These are phyloP conservation scores for Osmerus mordax DNA, from an alignment of 2,113 vertebrate species.

Conservation along the genomic window DNA sequence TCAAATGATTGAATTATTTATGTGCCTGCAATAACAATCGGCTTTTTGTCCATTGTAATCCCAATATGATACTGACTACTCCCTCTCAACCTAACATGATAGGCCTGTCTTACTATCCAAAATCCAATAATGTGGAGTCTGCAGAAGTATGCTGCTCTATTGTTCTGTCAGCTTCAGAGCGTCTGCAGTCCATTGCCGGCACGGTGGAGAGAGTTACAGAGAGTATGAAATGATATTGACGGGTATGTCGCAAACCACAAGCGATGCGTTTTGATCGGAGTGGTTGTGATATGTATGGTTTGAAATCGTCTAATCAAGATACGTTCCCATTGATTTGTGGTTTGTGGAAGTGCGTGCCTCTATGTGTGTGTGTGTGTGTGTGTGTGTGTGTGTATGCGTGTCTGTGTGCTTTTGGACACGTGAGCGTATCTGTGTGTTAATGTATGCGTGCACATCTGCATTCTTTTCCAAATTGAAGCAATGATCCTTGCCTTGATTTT, in stretches of 20 bases:
- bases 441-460: conserved; percentile 16
- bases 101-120: conserved; percentile 65
- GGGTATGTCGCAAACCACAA: conserved; percentile 50
- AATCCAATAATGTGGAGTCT: conserved; percentile 68
- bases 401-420: not conserved
- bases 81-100: conserved; percentile 60
- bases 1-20: conserved; percentile 78
- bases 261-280: conserved; percentile 21
- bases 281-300: too few species aligned
- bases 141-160: conserved; percentile 55
- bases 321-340: conserved; percentile 39
- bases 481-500: conserved; percentile 40
- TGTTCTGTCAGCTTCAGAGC: conserved; percentile 59
- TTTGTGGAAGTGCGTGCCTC: conserved; percentile 11
- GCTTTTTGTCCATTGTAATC: conserved; percentile 61
- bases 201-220: conserved; percentile 43
- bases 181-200: conserved; percentile 40
- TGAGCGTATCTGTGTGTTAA: not conserved
- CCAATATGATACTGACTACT: conserved; percentile 58
- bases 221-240: conserved; percentile 55
- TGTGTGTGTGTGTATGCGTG: not conserved
- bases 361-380: not conserved
- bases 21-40: conserved; percentile 69
- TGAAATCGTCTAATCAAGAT: conserved; percentile 22
- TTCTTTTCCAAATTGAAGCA: conserved; percentile 20